Percentiles rank a stretch among this genome's conserved stretches.
These are phyloP conservation scores for Prolemur simus DNA, from an alignment of 2,113 vertebrate genomes.

Conservation along the genomic window DNA sequence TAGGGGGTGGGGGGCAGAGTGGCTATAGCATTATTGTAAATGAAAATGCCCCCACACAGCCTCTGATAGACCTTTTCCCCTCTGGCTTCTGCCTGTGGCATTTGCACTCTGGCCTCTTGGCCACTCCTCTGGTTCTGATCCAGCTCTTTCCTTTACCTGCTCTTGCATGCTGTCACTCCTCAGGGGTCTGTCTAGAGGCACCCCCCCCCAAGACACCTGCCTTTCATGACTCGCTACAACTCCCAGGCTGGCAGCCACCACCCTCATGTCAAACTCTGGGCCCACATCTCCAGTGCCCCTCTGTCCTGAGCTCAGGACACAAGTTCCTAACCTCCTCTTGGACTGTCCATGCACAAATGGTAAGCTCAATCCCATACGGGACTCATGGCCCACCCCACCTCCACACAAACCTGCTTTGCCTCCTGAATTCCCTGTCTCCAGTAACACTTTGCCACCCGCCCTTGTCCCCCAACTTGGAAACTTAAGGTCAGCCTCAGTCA, in stretches of 20 bases:
- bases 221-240: not conserved
- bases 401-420: not conserved
- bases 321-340: not conserved
- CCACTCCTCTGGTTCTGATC: not conserved
- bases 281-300: not conserved
- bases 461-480: not conserved
- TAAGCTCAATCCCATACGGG: fast-evolving
- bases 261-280: not conserved
- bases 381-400: not conserved
- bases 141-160: not conserved
- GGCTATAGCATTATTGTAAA: not conserved
- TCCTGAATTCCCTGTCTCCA: not conserved
- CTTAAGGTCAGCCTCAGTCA: not conserved
- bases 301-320: not conserved
- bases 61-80: not conserved
- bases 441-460: too few species aligned
- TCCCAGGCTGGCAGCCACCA: not conserved
- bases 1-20: not conserved
- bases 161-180: not conserved
- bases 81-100: not conserved
- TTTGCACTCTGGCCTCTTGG: not conserved
- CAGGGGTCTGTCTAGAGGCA: not conserved
- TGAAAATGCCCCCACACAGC: not conserved
- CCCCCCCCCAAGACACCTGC: too few species aligned
- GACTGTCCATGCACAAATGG: too few species aligned